phyloP scores from a whole-genome alignment of 2,888 invertebrate species.

The Heliconius aoede region DNA sequence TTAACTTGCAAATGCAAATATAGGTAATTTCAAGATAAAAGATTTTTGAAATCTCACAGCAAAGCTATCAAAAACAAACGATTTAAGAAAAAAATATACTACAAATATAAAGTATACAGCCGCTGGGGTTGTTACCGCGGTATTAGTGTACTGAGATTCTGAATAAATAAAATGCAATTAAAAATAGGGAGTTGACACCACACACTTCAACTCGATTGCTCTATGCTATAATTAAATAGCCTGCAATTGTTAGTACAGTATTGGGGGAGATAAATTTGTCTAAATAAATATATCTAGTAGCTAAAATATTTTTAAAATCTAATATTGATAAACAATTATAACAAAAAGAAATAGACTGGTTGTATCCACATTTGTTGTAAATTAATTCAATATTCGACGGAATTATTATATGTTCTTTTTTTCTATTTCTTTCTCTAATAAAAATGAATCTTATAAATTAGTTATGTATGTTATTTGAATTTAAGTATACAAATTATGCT shows the following conservation, averaged over 20 bases:
- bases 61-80: neutral
- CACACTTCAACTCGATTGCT: slow-evolving; percentile 56
- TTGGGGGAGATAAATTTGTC: slow-evolving; percentile 58
- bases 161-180: slow-evolving; percentile 82
- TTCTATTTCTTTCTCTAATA: too few species aligned
- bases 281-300: neutral
- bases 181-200: slow-evolving; percentile 61
- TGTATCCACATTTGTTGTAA: neutral
- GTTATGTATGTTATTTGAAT: neutral
- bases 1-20: neutral
- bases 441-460: too few species aligned
- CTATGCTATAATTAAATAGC: slow-evolving; percentile 61
- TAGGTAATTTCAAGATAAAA: neutral
- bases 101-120: slow-evolving; percentile 61
- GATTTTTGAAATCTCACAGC: neutral
- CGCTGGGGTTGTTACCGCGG: slow-evolving; percentile 56
- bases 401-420: neutral
- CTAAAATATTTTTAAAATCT: neutral
- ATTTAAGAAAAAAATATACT: slow-evolving; percentile 56
- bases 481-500: neutral
- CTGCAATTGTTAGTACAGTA: slow-evolving; percentile 51
- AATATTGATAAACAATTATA: neutral
- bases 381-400: neutral
- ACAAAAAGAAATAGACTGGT: neutral
- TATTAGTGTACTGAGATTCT: slow-evolving; percentile 65